These are phyloP conservation scores for Cardinalis cardinalis DNA, from an alignment of 2,113 vertebrate genomes.

Conservation along the genomic window DNA sequence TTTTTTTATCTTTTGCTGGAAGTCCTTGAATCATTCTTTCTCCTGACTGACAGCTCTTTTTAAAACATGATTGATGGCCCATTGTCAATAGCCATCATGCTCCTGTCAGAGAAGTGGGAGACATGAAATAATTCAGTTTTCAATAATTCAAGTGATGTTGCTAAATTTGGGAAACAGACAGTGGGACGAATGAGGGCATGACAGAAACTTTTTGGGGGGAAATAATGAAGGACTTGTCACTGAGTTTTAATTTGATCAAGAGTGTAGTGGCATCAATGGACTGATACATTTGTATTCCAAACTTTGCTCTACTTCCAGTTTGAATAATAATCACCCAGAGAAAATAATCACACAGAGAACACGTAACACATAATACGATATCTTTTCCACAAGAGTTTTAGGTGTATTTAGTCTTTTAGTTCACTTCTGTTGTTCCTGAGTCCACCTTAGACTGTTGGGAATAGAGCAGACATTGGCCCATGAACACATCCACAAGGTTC, in stretches of 20 bases:
- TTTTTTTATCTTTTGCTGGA: background rate
- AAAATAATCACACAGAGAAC: background rate
- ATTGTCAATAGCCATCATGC: constrained; percentile 1
- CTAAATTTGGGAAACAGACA: background rate
- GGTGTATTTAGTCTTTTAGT: background rate
- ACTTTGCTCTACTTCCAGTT: background rate
- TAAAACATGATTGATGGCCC: background rate
- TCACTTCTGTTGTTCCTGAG: background rate
- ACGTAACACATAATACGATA: background rate
- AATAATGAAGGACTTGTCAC: background rate
- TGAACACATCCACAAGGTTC: background rate
- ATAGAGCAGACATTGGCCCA: background rate
- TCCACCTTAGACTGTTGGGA: background rate
- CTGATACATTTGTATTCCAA: background rate
- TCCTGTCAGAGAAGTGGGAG: background rate
- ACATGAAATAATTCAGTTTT: background rate
- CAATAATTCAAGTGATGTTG: constrained; percentile 9
- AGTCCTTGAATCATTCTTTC: background rate
- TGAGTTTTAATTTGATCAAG: background rate
- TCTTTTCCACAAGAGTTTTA: background rate
- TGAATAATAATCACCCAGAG: background rate
- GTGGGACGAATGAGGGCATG: background rate
- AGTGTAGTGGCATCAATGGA: background rate
- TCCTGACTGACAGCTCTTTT: background rate
- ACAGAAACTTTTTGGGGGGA: background rate